Conservation (phyloP, 2,888 invertebrate species). For the Hetaerina titia region DNA sequence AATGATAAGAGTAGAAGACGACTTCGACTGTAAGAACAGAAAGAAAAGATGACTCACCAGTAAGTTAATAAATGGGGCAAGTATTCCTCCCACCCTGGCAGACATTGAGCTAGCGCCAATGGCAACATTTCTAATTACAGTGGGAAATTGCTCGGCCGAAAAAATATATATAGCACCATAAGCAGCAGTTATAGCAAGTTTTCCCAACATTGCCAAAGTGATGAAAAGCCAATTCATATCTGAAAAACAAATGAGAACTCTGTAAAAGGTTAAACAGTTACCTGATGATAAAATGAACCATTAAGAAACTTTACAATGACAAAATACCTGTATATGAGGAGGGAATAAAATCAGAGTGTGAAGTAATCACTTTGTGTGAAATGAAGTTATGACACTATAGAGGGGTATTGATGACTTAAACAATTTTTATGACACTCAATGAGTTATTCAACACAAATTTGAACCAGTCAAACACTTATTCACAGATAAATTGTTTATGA, state of each 20-base stretch:
- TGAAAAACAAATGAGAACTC: conserved; percentile 73
- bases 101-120: conserved; percentile 83
- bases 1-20: no score
- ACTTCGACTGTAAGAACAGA: no score
- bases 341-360: no score
- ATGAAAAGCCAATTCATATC: conserved; percentile 81
- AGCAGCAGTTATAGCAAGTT: conserved; percentile 85
- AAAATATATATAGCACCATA: conserved; percentile 87
- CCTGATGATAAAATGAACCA: background rate
- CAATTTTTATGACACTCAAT: no score
- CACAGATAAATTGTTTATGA: no score
- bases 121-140: conserved; percentile 84
- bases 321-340: no score
- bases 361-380: no score
- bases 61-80: conserved; percentile 82
- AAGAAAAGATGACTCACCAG: conserved; percentile 76
- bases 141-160: conserved; percentile 87
- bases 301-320: background rate
- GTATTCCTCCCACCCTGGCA: conserved; percentile 82
- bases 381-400: no score
- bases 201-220: conserved; percentile 84
- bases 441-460: no score
- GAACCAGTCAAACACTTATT: no score
- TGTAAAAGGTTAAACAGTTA: no score
- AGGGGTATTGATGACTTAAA: no score